Evolutionary conservation across 2,797 vertebrate species (phyloP), one percentile per base, ranked within the genome.

Genomic region (Acrocephalus scirpaceus): DNA sequence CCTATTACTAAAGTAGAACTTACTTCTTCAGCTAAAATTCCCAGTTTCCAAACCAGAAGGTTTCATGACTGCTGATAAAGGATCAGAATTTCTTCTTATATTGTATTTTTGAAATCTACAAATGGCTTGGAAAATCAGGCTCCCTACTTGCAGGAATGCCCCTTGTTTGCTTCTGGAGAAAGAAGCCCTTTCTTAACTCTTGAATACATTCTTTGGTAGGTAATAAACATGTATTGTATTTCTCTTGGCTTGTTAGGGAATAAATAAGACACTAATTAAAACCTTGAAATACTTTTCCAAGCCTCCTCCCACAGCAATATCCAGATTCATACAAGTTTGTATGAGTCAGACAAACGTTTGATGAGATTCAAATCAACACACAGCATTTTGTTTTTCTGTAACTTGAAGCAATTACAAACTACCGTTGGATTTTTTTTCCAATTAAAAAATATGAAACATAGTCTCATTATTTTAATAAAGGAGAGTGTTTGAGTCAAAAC

Each of bases 261-360:
- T 88, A 71, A 87, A 64, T 70, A 60, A 86, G 82, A 32, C 19
- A n/a, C 38, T 93, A 72, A 87, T 27, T 78, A 92, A 95, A 92
- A 73, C 38, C 61, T 67, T 74, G 61, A 80, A 80, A 65, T 6
- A 20, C 4, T 5, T 90, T 86, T 82, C 50, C 47, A 81, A 30
- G 51, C 36, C 62, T 83, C 62, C 65, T 93, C 62, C 66, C 26
- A 83, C 57, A 65, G n/a, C 45, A 86, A 42, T 50, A 76, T 64
- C 47, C 73, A 81, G 73, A 67, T 78, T 90, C 29, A 47, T 72
- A 53, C 58, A 86, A 80, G 84, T 61, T 65, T 2, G 0, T 77
- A n/a, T 69, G 51, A 90, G 50, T 58, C 73, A 79, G 51, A 61
- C 45, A 87, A 76, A 60, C 1, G 2, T 93, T 83, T 90, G 30